Base-by-base conservation (phyloP, 1,140 invertebrate species). In the Anastrepha obliqua region DNA sequence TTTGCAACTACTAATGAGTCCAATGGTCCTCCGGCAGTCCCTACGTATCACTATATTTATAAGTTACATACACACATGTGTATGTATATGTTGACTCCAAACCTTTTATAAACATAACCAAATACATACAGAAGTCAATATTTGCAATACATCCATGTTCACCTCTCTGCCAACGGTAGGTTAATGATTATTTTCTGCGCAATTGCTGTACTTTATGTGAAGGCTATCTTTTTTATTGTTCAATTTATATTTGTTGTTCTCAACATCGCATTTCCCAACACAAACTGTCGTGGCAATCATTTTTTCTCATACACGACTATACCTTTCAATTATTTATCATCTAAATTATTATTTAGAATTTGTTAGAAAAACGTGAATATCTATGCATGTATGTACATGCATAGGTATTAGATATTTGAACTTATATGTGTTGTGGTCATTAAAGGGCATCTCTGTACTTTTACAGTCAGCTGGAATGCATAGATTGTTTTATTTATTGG, bases 191-290 rank as follows among this genome's bases (percentile, higher is more conserved):
- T 20, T 39, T 11, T 15, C 55, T 58, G 74, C 17, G 29, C 47
- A 58, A 55, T 81, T 55, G n/a, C 74, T 74, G 42, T 74, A 55
- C 51, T 81, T 51, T 81, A 74, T 51, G 47, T 29, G 51, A 20
- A 81, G 47, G 47, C 20, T 81, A 55, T 55, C 42, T 51, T 55
- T 81, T 51, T 74, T 55, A 81, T 58, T 81, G 74, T 55, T 81
- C 47, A 20, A 81, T 17, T 29, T 29, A 67, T 74, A 74, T 74
- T 74, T 55, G 44, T 29, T 81, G 17, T 81, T 44, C 74, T 81
- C 47, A n/a, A n/a, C 20, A 81, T 55, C 74, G 47, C n/a, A 81
- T 81, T 81, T n/a, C 29, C 29, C 29, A 1, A 29, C 29, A 29
- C 51, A 81, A n/a, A 81, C n/a, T 55, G 74, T 39, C 55, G 42